phyloP scores from a whole-genome alignment of 2,113 vertebrate species.

The Apaloderma vittatum region DNA sequence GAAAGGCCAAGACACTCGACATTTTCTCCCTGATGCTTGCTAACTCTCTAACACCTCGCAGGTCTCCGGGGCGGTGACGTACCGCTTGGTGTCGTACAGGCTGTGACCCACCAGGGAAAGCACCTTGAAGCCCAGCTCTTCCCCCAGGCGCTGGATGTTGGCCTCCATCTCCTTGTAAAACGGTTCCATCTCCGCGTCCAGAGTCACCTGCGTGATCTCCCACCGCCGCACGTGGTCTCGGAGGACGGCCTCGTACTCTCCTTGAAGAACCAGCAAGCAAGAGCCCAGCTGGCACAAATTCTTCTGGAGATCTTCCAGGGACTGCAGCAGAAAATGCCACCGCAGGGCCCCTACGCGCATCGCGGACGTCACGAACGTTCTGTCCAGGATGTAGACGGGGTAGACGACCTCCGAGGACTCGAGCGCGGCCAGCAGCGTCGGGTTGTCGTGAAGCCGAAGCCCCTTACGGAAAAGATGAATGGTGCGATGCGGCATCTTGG shows the following conservation, averaged over 20 bases:
- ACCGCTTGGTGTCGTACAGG: conserved; percentile 67
- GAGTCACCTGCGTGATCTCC: conserved; percentile 67
- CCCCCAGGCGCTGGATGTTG: conserved; percentile 35
- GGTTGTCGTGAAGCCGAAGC: conserved; percentile 73
- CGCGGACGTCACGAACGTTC: conserved; percentile 20
- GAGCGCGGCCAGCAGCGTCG: conserved; percentile 61
- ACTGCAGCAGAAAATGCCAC: conserved; percentile 75
- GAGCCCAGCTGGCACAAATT: conserved; percentile 56
- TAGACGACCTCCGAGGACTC: conserved; percentile 57
- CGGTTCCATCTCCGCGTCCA: conserved; percentile 67
- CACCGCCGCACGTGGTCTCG: conserved; percentile 49
- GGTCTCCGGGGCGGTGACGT: neutral
- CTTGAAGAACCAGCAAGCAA: conserved; percentile 65
- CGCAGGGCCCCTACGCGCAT: conserved; percentile 33
- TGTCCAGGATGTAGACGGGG: conserved; percentile 69
- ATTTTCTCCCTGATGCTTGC: neutral
- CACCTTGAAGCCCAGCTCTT: conserved; percentile 67
- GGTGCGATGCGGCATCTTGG: conserved; percentile 52
- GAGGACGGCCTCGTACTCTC: conserved; percentile 25
- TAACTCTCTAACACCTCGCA: neutral
- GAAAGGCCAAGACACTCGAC: neutral
- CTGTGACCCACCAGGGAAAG: conserved; percentile 65
- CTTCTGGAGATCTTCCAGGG: conserved; percentile 64
- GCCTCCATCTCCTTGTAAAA: conserved; percentile 71
- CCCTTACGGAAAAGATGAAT: conserved; percentile 77